Percentiles rank a stretch among this genome's conserved stretches.
phyloP scores from a whole-genome alignment of 1,140 invertebrate genomes.

The Cydia fagiglandana region DNA sequence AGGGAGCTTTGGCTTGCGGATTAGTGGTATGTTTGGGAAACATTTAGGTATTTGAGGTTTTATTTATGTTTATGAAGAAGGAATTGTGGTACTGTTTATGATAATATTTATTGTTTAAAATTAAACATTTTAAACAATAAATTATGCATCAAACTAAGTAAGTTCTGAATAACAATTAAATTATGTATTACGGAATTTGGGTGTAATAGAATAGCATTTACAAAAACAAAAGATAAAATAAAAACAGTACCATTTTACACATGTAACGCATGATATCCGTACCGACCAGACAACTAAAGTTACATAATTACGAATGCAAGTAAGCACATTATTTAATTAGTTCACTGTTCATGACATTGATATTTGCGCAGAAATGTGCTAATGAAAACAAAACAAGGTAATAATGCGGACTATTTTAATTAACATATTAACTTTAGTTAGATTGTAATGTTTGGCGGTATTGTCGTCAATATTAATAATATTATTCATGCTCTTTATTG shows the following conservation, averaged over 20 bases:
- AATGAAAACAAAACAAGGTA: conserved; percentile 18
- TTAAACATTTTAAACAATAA: too few relatives aligned
- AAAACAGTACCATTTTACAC: neutral
- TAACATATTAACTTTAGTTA: conserved; percentile 1
- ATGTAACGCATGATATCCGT: neutral
- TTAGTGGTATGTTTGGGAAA: conserved; percentile 1
- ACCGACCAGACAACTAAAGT: neutral
- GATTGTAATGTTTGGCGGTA: neutral
- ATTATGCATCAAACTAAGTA: too few relatives aligned
- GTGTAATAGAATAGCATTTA: too few relatives aligned
- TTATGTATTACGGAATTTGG: too few relatives aligned
- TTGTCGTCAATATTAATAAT: neutral
- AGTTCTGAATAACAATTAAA: too few relatives aligned
- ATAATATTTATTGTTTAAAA: too few relatives aligned
- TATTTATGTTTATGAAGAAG: neutral
- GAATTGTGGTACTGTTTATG: neutral
- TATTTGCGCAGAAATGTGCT: neutral
- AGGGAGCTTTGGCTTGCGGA: neutral
- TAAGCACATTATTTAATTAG: conserved; percentile 10
- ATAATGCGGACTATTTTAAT: neutral
- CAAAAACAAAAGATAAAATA: too few relatives aligned
- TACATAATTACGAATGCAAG: neutral
- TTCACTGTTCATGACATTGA: conserved; percentile 17
- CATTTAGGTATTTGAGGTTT: neutral
- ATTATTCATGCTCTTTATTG: too few relatives aligned